Conservation (phyloP, 2,888 invertebrate genomes). For the Caenorhabditis wallacei region DNA sequence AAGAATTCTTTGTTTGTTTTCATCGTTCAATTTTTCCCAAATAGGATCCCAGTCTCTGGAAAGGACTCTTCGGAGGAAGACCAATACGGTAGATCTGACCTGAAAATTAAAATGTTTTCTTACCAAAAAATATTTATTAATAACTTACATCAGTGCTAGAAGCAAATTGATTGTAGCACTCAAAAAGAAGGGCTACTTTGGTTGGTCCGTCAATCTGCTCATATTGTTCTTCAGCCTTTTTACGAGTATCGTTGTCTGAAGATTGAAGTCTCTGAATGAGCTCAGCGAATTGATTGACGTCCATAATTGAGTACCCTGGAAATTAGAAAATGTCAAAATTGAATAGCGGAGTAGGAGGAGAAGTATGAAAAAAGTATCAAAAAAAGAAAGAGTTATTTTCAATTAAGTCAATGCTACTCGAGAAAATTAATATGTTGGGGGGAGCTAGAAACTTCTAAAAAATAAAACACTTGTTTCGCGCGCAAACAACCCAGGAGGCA, state of each 20-base stretch:
- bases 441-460: background rate
- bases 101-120: slow-evolving; percentile 71
- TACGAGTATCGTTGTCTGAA: slow-evolving; percentile 59
- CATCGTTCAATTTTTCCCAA: slow-evolving; percentile 88
- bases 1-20: slow-evolving; percentile 86
- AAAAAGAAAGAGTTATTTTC: too few species aligned
- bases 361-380: background rate
- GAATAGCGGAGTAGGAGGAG: background rate
- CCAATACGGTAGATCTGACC: slow-evolving; percentile 94
- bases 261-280: slow-evolving; percentile 63
- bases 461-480: slow-evolving; percentile 6
- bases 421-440: background rate
- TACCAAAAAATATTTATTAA: background rate
- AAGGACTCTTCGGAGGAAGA: slow-evolving; percentile 91
- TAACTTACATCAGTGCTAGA: slow-evolving; percentile 70
- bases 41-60: slow-evolving; percentile 94
- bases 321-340: background rate
- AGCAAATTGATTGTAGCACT: slow-evolving; percentile 69
- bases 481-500: slow-evolving; percentile 2
- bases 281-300: slow-evolving; percentile 63
- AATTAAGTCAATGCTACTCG: background rate
- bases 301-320: slow-evolving; percentile 53
- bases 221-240: slow-evolving; percentile 66
- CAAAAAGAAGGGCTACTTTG: slow-evolving; percentile 72
- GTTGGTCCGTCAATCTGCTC: slow-evolving; percentile 59